Evolutionary conservation across 2,888 invertebrate genomes (phyloP).

Genomic region (Ornithoptera priamus): DNA sequence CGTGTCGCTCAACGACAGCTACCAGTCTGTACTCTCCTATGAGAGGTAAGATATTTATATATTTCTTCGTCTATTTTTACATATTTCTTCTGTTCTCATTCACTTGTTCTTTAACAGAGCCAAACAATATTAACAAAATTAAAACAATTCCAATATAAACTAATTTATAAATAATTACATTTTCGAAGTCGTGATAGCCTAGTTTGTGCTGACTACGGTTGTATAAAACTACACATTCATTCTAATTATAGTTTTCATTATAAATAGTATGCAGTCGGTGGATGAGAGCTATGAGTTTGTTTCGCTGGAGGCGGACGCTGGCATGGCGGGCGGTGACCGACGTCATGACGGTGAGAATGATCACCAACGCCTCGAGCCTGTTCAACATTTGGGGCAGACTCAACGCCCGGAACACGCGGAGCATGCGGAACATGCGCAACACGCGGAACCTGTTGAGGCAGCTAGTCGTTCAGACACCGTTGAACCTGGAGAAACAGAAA

Average conservation of each 20-base stretch:
- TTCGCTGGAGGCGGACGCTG: constrained; percentile 64
- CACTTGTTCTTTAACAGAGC: background rate
- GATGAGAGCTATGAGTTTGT: constrained; percentile 77
- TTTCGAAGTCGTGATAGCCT: too few species aligned
- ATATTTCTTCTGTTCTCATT: background rate
- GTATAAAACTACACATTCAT: too few species aligned
- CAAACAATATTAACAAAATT: too few species aligned
- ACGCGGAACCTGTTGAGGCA: constrained; percentile 45
- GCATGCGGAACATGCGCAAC: constrained; percentile 8
- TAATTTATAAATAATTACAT: too few species aligned
- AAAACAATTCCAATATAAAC: too few species aligned
- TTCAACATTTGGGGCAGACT: constrained; percentile 24
- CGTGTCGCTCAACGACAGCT: constrained; percentile 79
- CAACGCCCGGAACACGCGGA: constrained; percentile 24
- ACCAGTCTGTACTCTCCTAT: constrained; percentile 79
- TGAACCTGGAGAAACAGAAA: constrained; percentile 35
- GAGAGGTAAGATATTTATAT: constrained; percentile 57
- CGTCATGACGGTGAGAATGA: constrained; percentile 38
- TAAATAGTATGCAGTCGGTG: constrained; percentile 73
- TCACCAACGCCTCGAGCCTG: constrained; percentile 29
- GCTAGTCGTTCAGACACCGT: constrained; percentile 44
- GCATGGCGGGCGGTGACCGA: constrained; percentile 57
- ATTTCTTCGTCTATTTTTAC: too few species aligned
- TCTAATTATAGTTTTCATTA: background rate
- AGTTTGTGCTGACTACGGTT: too few species aligned